Evolutionary conservation across 2,888 invertebrate species (phyloP).

Genomic region (Drosophila subquinaria): DNA sequence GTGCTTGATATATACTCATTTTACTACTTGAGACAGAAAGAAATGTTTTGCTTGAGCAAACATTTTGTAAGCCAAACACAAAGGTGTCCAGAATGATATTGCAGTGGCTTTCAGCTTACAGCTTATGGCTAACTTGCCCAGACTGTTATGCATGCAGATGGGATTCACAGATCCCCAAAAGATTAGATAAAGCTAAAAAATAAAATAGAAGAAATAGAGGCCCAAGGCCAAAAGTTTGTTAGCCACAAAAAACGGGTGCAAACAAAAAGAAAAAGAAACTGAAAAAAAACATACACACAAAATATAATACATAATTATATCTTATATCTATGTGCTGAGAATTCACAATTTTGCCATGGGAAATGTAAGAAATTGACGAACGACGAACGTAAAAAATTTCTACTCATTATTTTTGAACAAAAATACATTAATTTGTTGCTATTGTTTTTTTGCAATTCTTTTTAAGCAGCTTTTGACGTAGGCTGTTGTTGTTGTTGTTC

Average conservation of each 20-base stretch:
- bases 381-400: slow-evolving; percentile 42
- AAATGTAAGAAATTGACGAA: slow-evolving; percentile 36
- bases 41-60: background rate
- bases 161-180: slow-evolving; percentile 16
- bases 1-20: slow-evolving; percentile 3
- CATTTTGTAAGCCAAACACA: slow-evolving; percentile 28
- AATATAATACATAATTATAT: background rate
- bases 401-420: slow-evolving; percentile 21
- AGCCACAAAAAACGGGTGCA: slow-evolving; percentile 45
- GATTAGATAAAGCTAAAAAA: slow-evolving; percentile 54
- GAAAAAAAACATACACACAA: background rate
- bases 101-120: slow-evolving; percentile 28
- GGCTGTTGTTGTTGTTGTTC: slow-evolving; percentile 31
- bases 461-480: slow-evolving; percentile 65
- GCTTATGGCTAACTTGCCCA: slow-evolving; percentile 18
- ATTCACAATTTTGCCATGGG: slow-evolving; percentile 25
- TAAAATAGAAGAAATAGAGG: slow-evolving; percentile 22
- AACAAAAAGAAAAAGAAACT: slow-evolving; percentile 44
- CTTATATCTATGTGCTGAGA: slow-evolving; percentile 15
- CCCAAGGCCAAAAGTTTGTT: slow-evolving; percentile 64
- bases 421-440: slow-evolving; percentile 27
- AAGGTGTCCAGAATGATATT: slow-evolving; percentile 8
- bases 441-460: slow-evolving; percentile 38
- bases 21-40: background rate
- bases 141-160: slow-evolving; percentile 23